Base-by-base conservation (phyloP, 2,113 vertebrate genomes). In the Ptychochromis oligacanthus region DNA sequence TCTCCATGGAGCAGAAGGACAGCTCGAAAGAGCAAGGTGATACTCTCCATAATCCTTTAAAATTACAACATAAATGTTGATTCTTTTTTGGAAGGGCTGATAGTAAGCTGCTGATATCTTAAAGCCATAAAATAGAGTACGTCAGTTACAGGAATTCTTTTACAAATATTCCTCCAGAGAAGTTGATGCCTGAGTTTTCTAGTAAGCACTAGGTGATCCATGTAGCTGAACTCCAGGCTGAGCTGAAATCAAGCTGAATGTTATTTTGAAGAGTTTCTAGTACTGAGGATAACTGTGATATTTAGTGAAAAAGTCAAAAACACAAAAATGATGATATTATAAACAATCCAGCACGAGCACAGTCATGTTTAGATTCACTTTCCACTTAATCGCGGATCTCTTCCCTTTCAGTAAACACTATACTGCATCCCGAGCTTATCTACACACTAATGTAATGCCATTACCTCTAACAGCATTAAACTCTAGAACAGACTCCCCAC, bases 1-100 rank as follows among this genome's bases (percentile, higher is more conserved):
- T 99, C 20, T 99, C 98, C 87, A 99, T 99, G 98, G 98, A 99
- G 90, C 98, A 98, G 96, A 98, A 96, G 86, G 97, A 98, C 67
- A 91, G 94, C 80, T 70, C 96, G 31, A 98, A 97, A 93, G 98
- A 99, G 31, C 98, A 98, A 97, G 98, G 98, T 99, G 85, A 76
- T 1, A 10, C 52, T 17, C 26, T 9, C 6, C 38, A 9, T 54
- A 58, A n/a, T 65, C 34, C 57, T 28, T 72, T 40, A 49, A 38
- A 26, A 65, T 34, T 17, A 9, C 17, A 2, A 1, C 26, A 0
- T 20, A 36, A 10, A 77, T 64, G 75, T 59, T n/a, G 67, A 80
- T 58, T 77, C 54, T 3, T 54, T 61, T 67, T 5, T 18, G 26
- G 49, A 14, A 20, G 17, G 9, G 15, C 65, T 72, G 43, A 10